Percentiles rank a stretch among this genome's conserved stretches.
Evolutionary conservation across 1,140 invertebrate genomes (phyloP).

Genomic region (Caenorhabditis remanei): DNA sequence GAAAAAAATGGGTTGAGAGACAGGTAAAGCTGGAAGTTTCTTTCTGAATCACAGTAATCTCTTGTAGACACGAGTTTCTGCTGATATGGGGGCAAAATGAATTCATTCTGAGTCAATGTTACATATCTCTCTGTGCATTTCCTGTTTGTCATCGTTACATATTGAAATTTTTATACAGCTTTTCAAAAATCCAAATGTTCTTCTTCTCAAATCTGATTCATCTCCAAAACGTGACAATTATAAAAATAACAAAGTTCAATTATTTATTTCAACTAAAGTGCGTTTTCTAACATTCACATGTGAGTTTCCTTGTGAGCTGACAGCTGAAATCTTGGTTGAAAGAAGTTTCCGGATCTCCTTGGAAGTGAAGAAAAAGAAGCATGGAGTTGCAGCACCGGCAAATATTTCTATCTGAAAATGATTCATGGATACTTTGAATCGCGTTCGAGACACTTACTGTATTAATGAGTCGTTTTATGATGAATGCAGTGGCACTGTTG

Average conservation of each 20-base stretch:
- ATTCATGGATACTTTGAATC: not conserved
- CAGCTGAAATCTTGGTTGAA: not conserved
- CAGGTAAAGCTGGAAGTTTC: no score
- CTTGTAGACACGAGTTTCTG: no score
- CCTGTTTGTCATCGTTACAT: no score
- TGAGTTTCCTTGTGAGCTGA: not conserved
- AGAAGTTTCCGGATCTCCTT: not conserved
- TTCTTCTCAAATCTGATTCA: not conserved
- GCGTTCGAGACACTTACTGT: not conserved
- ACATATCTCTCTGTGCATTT: no score
- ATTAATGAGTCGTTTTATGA: not conserved
- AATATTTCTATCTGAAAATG: slow-evolving; percentile 26
- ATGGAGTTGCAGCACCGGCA: not conserved
- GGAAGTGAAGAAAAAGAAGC: slow-evolving; percentile 11
- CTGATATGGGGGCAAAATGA: no score
- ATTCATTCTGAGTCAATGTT: no score
- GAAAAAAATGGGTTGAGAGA: no score
- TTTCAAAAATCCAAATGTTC: no score
- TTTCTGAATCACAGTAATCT: no score
- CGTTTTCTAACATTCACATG: not conserved
- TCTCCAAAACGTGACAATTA: not conserved
- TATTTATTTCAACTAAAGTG: not conserved
- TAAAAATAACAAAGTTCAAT: not conserved
- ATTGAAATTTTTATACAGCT: no score
- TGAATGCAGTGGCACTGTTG: not conserved